Evolutionary conservation across 1,140 invertebrate genomes (phyloP).

Genomic region (Pygmarrhopalites habei): DNA sequence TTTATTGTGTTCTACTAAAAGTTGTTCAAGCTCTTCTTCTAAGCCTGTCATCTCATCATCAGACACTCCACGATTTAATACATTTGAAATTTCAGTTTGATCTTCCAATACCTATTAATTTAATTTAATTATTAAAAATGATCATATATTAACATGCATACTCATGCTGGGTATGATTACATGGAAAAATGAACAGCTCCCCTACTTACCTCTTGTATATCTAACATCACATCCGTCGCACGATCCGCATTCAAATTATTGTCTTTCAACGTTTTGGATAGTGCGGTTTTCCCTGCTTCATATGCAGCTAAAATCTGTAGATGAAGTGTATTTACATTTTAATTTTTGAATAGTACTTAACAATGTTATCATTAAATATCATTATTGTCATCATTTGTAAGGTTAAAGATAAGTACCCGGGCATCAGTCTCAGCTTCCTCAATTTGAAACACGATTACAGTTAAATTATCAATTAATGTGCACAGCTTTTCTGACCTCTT

Average conservation of each 20-base stretch:
- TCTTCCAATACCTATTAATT: conserved; percentile 15
- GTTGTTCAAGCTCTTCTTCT: neutral
- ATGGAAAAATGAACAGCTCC: neutral
- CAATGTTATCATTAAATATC: no score
- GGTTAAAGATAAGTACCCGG: no score
- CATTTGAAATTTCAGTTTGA: conserved; percentile 17
- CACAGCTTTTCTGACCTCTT: conserved; percentile 15
- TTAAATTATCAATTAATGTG: conserved; percentile 27
- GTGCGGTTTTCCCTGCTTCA: conserved; percentile 25
- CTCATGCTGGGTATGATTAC: neutral
- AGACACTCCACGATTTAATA: conserved; percentile 8
- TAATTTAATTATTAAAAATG: no score
- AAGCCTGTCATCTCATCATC: conserved; percentile 3
- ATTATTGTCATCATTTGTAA: no score
- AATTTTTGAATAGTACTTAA: no score
- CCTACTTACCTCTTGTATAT: conserved; percentile 27
- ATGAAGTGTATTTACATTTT: no score
- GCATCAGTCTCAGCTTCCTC: conserved; percentile 31
- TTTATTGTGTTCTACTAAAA: neutral
- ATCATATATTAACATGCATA: neutral
- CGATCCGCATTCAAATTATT: conserved; percentile 21
- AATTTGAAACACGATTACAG: conserved; percentile 18
- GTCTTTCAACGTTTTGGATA: conserved; percentile 15
- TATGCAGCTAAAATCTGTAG: conserved; percentile 15
- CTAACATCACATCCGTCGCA: conserved; percentile 28